Evolutionary conservation across 2,113 vertebrate genomes (phyloP).

Genomic region (Saccopteryx bilineata): DNA sequence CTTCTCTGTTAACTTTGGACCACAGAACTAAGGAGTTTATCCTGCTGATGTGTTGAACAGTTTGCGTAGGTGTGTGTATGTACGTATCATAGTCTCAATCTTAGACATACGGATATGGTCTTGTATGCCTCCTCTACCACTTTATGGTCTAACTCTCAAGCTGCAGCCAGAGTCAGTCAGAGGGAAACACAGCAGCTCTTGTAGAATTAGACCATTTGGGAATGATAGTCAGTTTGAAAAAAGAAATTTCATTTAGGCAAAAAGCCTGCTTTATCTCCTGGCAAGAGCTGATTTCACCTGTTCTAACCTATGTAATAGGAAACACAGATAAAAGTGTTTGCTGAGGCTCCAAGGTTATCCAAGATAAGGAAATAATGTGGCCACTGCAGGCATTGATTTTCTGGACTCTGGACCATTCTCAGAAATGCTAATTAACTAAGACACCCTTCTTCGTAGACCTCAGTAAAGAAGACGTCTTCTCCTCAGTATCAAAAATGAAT

Average conservation of each 20-base stretch:
- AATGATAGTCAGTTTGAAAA: slow-evolving; percentile 30
- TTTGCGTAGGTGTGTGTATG: background rate
- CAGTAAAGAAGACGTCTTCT: background rate
- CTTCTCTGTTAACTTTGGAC: background rate
- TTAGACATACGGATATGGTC: background rate
- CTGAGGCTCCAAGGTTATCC: background rate
- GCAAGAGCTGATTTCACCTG: background rate
- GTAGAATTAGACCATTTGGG: background rate
- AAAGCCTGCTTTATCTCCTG: slow-evolving; percentile 4
- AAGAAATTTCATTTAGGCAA: background rate
- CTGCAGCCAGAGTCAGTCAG: background rate
- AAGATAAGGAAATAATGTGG: slow-evolving; percentile 28
- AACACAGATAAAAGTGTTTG: background rate
- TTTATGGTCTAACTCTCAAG: background rate
- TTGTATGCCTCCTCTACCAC: background rate
- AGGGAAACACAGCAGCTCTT: background rate
- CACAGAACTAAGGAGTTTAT: background rate
- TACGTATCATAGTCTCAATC: background rate
- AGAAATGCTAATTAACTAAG: background rate
- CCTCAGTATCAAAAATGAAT: background rate
- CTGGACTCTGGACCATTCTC: background rate
- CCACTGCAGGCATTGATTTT: background rate
- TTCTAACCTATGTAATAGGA: background rate
- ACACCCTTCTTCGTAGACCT: background rate
- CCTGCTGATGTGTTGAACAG: background rate